These are phyloP conservation scores for Altica lythri DNA, from an alignment of 2,888 invertebrate species.

Conservation along the genomic window DNA sequence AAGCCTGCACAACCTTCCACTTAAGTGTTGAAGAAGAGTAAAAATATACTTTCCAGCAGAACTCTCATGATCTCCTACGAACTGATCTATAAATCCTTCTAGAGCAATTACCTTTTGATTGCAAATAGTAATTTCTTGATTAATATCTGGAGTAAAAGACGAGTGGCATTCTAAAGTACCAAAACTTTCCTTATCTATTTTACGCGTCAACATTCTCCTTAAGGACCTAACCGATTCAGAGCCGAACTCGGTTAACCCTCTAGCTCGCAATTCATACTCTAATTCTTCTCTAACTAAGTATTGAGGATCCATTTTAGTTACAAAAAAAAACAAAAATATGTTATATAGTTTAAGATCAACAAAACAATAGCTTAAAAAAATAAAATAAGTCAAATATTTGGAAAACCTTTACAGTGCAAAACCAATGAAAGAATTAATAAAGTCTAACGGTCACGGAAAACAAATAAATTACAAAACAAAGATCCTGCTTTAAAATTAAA, in stretches of 20 bases:
- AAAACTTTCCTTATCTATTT: background rate
- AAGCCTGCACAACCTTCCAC: background rate
- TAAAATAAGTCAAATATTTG: too few relatives aligned
- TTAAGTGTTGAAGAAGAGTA: background rate
- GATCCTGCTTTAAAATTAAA: too few relatives aligned
- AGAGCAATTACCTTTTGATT: background rate
- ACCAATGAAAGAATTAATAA: too few relatives aligned
- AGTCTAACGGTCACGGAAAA: too few relatives aligned
- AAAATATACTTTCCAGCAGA: background rate
- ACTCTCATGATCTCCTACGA: background rate
- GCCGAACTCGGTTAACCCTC: background rate
- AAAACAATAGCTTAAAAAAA: too few relatives aligned
- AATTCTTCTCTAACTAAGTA: background rate
- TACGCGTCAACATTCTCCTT: background rate
- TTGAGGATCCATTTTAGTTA: background rate
- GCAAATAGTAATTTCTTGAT: background rate
- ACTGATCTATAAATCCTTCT: background rate
- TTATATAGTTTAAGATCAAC: too few relatives aligned
- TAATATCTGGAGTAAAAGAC: background rate
- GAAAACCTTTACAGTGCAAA: too few relatives aligned
- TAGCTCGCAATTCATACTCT: background rate
- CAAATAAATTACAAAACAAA: too few relatives aligned
- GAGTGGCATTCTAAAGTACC: background rate
- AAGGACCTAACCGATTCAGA: background rate
- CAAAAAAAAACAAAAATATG: background rate